A percentile compares a stretch with the other conserved stretches of the same genome.
These are phyloP conservation scores for Tuberolachnus salignus DNA, from an alignment of 2,888 invertebrate genomes.

Conservation along the genomic window DNA sequence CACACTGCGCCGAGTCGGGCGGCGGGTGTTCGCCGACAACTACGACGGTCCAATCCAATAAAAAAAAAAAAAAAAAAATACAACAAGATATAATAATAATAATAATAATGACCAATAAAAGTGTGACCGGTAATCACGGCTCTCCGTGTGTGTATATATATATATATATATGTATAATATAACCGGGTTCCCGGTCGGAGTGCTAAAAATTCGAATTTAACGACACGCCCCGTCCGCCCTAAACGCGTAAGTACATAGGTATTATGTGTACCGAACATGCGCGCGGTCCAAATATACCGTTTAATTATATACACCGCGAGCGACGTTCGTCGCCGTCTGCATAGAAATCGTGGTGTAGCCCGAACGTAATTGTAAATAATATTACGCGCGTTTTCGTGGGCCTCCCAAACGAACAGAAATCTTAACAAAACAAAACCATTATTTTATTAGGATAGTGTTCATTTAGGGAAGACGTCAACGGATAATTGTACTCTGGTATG, in stretches of 20 bases:
- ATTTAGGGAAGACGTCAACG: too few relatives aligned
- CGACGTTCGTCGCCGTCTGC: not conserved
- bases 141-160: too few relatives aligned
- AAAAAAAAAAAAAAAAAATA: slow-evolving; percentile 21
- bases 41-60: slow-evolving; percentile 20
- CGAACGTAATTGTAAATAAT: too few relatives aligned
- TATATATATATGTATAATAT: not conserved
- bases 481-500: too few relatives aligned
- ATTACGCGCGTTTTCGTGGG: too few relatives aligned
- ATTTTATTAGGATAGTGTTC: too few relatives aligned
- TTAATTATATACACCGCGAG: not conserved
- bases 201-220: slow-evolving; percentile 24
- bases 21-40: slow-evolving; percentile 29
- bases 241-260: not conserved
- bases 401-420: too few relatives aligned
- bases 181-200: not conserved
- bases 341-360: too few relatives aligned
- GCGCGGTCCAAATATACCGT: not conserved
- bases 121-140: slow-evolving; percentile 28
- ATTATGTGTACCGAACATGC: not conserved
- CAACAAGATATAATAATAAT: not conserved
- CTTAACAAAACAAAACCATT: too few relatives aligned
- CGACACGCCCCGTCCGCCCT: not conserved
- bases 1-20: slow-evolving; percentile 8
- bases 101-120: not conserved